A percentile compares a stretch with the other conserved stretches of the same genome.
These are phyloP conservation scores for Pachliopta kotzebuea DNA, from an alignment of 2,888 invertebrate genomes.

Conservation along the genomic window DNA sequence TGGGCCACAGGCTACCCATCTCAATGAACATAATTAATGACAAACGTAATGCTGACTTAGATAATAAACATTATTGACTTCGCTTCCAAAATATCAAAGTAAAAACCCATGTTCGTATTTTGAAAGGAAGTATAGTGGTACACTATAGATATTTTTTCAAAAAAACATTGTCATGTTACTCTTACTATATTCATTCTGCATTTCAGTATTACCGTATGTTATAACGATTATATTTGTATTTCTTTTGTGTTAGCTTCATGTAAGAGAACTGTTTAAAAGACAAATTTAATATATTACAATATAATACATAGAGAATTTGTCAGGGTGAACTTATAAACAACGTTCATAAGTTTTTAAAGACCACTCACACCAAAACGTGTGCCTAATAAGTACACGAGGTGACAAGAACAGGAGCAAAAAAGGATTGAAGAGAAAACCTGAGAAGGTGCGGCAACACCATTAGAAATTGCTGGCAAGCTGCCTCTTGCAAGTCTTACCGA, in stretches of 20 bases:
- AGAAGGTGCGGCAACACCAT: conserved; percentile 35
- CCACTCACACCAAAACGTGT: conserved; percentile 13
- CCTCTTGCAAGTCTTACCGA: conserved; percentile 35
- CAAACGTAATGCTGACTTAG: conserved; percentile 39
- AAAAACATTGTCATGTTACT: too few species aligned
- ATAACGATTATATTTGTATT: too few species aligned
- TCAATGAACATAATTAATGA: conserved; percentile 37
- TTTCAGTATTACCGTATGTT: too few species aligned
- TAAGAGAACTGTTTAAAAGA: too few species aligned
- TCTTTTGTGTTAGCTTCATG: too few species aligned
- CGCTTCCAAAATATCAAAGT: not conserved
- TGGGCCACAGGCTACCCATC: conserved; percentile 33
- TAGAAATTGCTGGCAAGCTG: conserved; percentile 38
- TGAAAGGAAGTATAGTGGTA: not conserved
- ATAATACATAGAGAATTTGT: too few species aligned
- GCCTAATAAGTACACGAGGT: conserved; percentile 17
- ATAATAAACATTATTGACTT: conserved; percentile 27
- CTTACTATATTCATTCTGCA: too few species aligned
- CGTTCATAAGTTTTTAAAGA: conserved; percentile 7
- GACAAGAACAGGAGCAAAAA: conserved; percentile 24
- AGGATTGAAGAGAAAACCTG: conserved; percentile 30
- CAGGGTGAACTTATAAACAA: not conserved
- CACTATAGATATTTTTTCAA: too few species aligned
- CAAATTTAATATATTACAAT: too few species aligned
- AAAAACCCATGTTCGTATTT: not conserved